Percentiles rank a stretch among this genome's conserved stretches.
Conservation (phyloP, 2,113 vertebrate species). For the Colistium nudipinnis region DNA sequence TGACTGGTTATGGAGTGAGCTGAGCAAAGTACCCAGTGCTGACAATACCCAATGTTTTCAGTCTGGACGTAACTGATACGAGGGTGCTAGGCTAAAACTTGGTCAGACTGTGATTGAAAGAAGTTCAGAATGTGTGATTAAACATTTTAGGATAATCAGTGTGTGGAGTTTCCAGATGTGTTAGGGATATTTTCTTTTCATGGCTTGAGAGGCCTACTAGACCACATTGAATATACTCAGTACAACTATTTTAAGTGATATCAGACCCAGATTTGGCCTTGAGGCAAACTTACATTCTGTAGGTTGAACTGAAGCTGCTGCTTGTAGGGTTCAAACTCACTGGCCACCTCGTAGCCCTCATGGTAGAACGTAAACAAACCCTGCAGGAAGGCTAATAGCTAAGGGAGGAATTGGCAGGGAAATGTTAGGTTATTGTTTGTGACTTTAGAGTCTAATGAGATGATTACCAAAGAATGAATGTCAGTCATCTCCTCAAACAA, state of each 20-base stretch:
- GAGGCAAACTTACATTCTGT: conserved; percentile 89
- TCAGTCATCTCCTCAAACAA: conserved; percentile 49
- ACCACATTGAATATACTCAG: neutral
- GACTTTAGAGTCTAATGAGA: conserved; percentile 19
- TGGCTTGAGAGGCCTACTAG: too few relatives aligned
- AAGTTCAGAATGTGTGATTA: too few relatives aligned
- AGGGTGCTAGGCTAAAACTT: too few relatives aligned
- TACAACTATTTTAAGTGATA: neutral
- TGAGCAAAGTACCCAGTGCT: too few relatives aligned
- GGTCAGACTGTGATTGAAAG: too few relatives aligned
- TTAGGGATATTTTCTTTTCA: too few relatives aligned
- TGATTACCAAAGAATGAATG: conserved; percentile 32
- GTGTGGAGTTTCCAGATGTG: too few relatives aligned
- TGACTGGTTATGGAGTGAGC: too few relatives aligned
- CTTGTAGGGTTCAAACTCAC: conserved; percentile 97
- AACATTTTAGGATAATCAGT: too few relatives aligned
- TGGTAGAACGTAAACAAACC: conserved; percentile 99
- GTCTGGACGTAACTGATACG: too few relatives aligned
- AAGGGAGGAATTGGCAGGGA: conserved; percentile 38
- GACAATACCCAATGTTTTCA: too few relatives aligned
- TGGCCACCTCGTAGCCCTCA: conserved; percentile 96
- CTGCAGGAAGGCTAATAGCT: conserved; percentile 98
- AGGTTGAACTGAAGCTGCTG: conserved; percentile 97
- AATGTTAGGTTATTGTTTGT: conserved; percentile 13
- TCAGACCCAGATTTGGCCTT: neutral